Conservation (phyloP, 2,888 invertebrate species). For the Melolontha melolontha region DNA sequence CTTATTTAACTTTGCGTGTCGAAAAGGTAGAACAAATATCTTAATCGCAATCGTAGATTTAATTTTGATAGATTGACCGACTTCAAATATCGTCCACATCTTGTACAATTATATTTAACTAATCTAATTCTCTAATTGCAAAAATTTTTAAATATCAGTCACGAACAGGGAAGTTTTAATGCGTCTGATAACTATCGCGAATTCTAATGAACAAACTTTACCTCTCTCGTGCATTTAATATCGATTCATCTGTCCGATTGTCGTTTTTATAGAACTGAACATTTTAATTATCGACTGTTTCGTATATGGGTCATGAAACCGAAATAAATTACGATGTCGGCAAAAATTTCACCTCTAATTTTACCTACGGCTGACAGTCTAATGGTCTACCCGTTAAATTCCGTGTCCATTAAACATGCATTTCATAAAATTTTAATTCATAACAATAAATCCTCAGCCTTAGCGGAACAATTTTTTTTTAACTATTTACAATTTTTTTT, state of each 20-base stretch:
- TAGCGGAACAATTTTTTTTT: not conserved
- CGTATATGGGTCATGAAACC: conserved; percentile 25
- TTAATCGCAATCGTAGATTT: too few relatives aligned
- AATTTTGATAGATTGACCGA: too few relatives aligned
- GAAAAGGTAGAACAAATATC: too few relatives aligned
- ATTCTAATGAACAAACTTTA: conserved; percentile 37
- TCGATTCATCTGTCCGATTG: conserved; percentile 3
- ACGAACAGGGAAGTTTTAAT: too few relatives aligned
- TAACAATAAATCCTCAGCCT: conserved; percentile 14
- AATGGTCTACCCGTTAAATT: conserved; percentile 21
- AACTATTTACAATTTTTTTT: not conserved
- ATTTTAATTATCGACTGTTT: conserved; percentile 35
- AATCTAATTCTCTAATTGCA: too few relatives aligned
- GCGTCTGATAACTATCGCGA: not conserved
- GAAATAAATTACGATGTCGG: conserved; percentile 34
- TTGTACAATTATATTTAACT: too few relatives aligned
- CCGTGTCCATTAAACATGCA: conserved; percentile 22
- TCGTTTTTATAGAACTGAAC: conserved; percentile 18
- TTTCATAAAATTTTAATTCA: conserved; percentile 27
- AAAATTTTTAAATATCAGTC: too few relatives aligned
- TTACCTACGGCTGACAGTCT: conserved; percentile 20
- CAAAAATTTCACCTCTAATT: conserved; percentile 34
- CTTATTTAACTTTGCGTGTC: too few relatives aligned
- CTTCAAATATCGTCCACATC: too few relatives aligned
- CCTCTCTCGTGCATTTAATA: conserved; percentile 5